phyloP scores from a whole-genome alignment of 2,888 invertebrate species.

The Nomada ferruginata region DNA sequence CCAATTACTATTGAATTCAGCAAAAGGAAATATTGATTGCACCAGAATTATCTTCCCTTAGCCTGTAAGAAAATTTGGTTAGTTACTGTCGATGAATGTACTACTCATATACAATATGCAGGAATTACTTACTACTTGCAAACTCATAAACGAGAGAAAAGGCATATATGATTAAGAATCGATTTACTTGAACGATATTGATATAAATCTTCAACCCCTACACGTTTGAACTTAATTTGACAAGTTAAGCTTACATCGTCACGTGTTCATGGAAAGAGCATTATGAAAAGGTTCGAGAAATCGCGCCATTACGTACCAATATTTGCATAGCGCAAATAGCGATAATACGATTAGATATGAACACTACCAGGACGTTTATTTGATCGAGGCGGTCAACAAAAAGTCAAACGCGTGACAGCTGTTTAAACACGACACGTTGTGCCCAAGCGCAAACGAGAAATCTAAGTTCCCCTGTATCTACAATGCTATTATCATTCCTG shows the following conservation, averaged over 20 bases:
- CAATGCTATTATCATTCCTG: conserved; percentile 39
- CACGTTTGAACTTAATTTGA: not conserved
- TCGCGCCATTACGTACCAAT: not conserved
- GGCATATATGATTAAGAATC: too few species aligned
- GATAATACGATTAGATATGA: conserved; percentile 56
- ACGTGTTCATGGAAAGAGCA: not conserved
- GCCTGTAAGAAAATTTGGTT: too few species aligned
- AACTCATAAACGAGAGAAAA: too few species aligned
- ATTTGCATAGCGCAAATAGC: conserved; percentile 16
- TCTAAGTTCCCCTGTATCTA: conserved; percentile 35
- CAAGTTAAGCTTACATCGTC: not conserved
- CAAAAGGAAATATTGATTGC: too few species aligned
- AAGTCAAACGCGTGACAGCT: conserved; percentile 58
- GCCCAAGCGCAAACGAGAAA: conserved; percentile 27
- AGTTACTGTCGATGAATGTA: too few species aligned
- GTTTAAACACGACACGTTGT: conserved; percentile 59
- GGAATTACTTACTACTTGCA: too few species aligned
- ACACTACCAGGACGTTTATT: conserved; percentile 34
- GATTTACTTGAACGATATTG: too few species aligned
- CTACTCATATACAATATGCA: too few species aligned
- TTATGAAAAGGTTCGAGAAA: conserved; percentile 9
- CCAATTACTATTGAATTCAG: too few species aligned
- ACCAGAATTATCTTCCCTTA: too few species aligned
- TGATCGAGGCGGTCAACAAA: conserved; percentile 50
- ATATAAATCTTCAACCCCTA: not conserved